Base-by-base conservation (phyloP, 2,888 invertebrate genomes). In the Cosmopolites sordidus region DNA sequence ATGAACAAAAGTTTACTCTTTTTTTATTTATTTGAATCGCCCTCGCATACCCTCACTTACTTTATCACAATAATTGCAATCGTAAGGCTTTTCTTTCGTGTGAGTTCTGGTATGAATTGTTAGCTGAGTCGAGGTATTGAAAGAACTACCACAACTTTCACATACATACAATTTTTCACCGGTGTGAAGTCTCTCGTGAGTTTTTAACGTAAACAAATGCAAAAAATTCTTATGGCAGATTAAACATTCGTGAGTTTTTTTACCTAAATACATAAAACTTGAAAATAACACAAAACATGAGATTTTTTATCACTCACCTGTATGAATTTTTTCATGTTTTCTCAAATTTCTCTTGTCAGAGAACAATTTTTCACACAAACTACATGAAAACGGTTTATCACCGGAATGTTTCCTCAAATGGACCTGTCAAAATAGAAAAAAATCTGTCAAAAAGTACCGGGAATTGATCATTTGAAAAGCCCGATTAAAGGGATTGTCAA, bases 81-180 rank as follows among this genome's bases (percentile, higher is more conserved):
- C 17, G 52, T 68, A 67, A 1, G 67, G 67, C 41, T 58, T 64
- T 39, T 66, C 65, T 42, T 62, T 62, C 5, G 66, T 66, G 43
- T 68, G 67, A 29, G 57, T 63, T 27, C 66, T 44, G 5, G 49
- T 62, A 50, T 68, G 67, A 8, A 66, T 52, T 17, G 63, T 67
- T 12, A 68, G 54, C 51, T 67, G 66, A 9, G 67, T 64, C 11
- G 65, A 60, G 14, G 67, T 68, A 15, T 62, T 58, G 56, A 63
- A 66, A 2, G 65, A 51, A 56, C 62, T 60, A 11, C 66, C 67
- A 51, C 67, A 68, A n/a, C 49, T 54, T 17, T 61, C 62, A 54
- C 67, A 68, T 2, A 68, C 58, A 48, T 59, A 67, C 1, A 64
- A 64, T 55, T 64, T 67, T 47, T 66, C 64, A 11, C 66, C 66